These are phyloP conservation scores for Aphelenchoides avenae DNA, from an alignment of 1,140 invertebrate species.

Conservation along the genomic window DNA sequence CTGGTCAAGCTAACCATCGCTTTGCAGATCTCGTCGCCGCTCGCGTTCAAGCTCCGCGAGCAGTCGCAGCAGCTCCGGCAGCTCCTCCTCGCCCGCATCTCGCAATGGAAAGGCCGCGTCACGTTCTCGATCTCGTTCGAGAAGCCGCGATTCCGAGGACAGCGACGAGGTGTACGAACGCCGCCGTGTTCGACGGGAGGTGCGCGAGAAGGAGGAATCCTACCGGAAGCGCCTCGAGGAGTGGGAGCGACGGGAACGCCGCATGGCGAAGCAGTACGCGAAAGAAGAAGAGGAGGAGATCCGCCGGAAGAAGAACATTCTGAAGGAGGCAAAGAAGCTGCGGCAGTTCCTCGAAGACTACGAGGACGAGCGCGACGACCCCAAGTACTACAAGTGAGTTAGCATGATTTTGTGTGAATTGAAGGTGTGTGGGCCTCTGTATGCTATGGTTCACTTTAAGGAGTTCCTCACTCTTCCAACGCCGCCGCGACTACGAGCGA, in stretches of 20 bases:
- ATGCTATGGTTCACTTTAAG: constrained; percentile 60
- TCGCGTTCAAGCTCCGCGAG: constrained; percentile 1
- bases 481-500: constrained; percentile 80
- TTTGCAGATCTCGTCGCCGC: too few species aligned
- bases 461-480: constrained; percentile 78
- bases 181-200: constrained; percentile 27
- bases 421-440: not conserved
- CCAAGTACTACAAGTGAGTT: constrained; percentile 85
- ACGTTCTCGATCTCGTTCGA: not conserved
- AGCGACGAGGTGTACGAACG: constrained; percentile 23
- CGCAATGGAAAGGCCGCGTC: not conserved
- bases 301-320: constrained; percentile 19
- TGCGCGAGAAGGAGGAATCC: constrained; percentile 40
- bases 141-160: constrained; percentile 13
- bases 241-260: constrained; percentile 87
- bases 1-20: too few species aligned
- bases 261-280: constrained; percentile 85
- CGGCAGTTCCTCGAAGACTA: constrained; percentile 98
- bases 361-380: constrained; percentile 91
- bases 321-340: constrained; percentile 77
- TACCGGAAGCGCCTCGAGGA: constrained; percentile 37
- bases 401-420: not conserved
- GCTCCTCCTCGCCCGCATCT: constrained; percentile 1
- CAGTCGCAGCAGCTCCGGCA: not conserved
- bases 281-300: constrained; percentile 79